Conservation (phyloP, 2,113 vertebrate species). For the Serinus canaria region DNA sequence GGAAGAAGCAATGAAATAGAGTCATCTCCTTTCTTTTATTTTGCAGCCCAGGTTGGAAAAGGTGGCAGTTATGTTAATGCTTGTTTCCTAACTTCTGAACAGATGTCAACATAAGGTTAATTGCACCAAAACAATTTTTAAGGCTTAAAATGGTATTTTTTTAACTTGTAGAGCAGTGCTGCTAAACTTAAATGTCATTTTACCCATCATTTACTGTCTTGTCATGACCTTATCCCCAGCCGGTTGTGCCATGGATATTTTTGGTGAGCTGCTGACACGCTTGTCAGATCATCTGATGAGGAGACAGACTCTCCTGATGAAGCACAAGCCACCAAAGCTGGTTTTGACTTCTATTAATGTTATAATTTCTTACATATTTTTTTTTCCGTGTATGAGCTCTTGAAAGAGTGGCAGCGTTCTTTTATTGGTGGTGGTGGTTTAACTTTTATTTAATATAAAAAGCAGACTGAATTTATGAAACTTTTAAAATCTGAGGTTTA, state of each 20-base stretch:
- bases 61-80: neutral
- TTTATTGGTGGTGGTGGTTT: accelerated
- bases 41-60: neutral
- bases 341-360: neutral
- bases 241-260: neutral
- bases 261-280: neutral
- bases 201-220: neutral
- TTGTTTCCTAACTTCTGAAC: neutral
- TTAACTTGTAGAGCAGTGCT: neutral
- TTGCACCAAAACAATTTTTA: neutral
- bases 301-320: neutral
- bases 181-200: neutral
- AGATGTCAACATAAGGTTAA: conserved; percentile 7
- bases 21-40: neutral
- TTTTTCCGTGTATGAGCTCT: neutral
- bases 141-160: neutral
- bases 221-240: too few relatives aligned
- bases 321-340: neutral
- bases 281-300: neutral
- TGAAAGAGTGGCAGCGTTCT: neutral
- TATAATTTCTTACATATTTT: neutral
- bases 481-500: neutral
- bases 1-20: neutral
- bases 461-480: neutral
- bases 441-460: neutral